Base-by-base conservation (phyloP, 2,888 invertebrate species). In the Lysandra bellargus region DNA sequence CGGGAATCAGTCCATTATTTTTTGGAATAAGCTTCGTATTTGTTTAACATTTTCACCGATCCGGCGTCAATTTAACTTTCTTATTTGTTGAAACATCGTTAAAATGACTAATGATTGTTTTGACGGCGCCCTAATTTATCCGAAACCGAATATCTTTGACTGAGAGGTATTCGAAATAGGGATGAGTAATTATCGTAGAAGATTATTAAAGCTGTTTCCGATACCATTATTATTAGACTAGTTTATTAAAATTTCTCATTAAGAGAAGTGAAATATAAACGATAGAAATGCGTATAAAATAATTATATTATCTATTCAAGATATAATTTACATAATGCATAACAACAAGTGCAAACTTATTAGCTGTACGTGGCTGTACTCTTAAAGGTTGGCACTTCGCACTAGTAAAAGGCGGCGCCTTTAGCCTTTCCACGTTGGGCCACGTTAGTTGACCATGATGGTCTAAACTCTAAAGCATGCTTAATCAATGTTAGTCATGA, bases 121-220 rank as follows among this genome's bases (percentile, higher is more conserved):
- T 86, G 90, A 87, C 90, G 87, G 80, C 83, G 81, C 82, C 83
- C 85, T 86, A 84, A 85, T 85, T 86, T 84, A 83, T 84, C 85
- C 84, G 88, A 86, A 89, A 90, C 88, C 86, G 85, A 86, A 89
- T 87, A 88, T 87, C 85, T 87, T 87, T 86, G 88, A 87, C 87
- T 87, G 87, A 85, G 85, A 74, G 74, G 73, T 57, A 77, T 72
- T 12, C 72, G 57, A 80, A 49, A 76, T 37, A 69, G 33, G 30
- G 12, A 69, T 69, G 69, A 69, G 69, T 69, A 69, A 69, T 69
- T 33, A 69, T 69, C 14, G 23, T 12, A 9, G 33, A 37, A 69
- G 69, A 69, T 69, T 69, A 69, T 69, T 69, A 17, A 69, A 69
- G 69, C 69, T 69, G 17, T 69, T 37, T 69, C 17, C 33, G 2